A percentile compares a stretch with the other conserved stretches of the same genome.
These are phyloP conservation scores for Folsomia manolachei DNA, from an alignment of 2,888 invertebrate genomes.

Conservation along the genomic window DNA sequence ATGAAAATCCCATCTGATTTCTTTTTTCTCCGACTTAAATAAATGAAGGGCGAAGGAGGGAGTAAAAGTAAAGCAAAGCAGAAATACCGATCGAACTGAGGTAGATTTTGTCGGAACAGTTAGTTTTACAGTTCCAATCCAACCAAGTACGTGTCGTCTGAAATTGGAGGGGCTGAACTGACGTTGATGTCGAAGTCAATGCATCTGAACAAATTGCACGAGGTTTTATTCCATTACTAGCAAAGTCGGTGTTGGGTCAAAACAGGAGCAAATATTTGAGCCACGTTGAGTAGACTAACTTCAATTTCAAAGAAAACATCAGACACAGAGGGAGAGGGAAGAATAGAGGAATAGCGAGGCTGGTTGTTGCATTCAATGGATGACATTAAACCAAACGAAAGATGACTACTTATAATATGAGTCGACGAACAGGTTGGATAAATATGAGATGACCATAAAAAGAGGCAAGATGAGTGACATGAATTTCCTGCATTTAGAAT, in stretches of 20 bases:
- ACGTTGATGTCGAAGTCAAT: background rate
- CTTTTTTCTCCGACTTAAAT: background rate
- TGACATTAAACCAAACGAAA: too few species aligned
- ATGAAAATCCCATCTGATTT: background rate
- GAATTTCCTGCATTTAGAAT: too few species aligned
- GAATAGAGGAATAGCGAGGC: too few species aligned
- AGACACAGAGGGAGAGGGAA: background rate
- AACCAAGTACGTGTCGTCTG: background rate
- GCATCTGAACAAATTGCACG: background rate
- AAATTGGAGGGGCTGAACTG: background rate
- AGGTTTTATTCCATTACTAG: background rate
- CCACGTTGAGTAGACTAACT: background rate
- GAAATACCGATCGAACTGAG: too few species aligned
- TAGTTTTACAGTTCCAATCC: background rate
- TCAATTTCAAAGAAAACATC: background rate
- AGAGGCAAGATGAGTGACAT: too few species aligned
- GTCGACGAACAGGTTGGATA: too few species aligned
- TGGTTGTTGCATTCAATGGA: too few species aligned
- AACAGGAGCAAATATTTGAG: background rate
- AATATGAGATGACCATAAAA: too few species aligned
- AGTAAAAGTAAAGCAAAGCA: too few species aligned
- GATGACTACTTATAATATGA: too few species aligned
- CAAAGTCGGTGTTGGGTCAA: too few species aligned
- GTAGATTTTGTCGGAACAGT: background rate
- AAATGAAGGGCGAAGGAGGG: background rate